A percentile compares a stretch with the other conserved stretches of the same genome.
These are phyloP conservation scores for Mallateleia sp. DNA, from an alignment of 2,888 invertebrate genomes.

Conservation along the genomic window DNA sequence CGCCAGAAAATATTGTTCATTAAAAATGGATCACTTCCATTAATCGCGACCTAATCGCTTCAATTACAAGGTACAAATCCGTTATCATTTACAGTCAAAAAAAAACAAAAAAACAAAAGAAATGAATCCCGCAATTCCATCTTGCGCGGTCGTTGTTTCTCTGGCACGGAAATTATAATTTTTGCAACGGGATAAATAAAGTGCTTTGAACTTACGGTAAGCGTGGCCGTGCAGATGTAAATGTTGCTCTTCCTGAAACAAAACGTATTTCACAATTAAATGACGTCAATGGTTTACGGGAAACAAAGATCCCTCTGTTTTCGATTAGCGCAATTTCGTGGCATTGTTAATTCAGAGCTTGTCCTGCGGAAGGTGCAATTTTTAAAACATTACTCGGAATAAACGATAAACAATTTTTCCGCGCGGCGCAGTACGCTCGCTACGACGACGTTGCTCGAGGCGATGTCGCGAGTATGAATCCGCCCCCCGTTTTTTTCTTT, in stretches of 20 bases:
- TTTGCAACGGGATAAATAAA: not conserved
- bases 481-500: constrained; percentile 74
- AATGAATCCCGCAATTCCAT: no score
- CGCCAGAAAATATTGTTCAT: not conserved
- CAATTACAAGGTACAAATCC: constrained; percentile 21
- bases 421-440: constrained; percentile 79
- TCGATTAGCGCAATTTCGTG: no score
- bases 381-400: constrained; percentile 31
- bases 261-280: constrained; percentile 53
- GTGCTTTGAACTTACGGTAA: constrained; percentile 86
- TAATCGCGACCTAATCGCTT: not conserved
- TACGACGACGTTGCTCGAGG: constrained; percentile 88
- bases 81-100: constrained; percentile 14
- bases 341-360: not conserved
- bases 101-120: no score
- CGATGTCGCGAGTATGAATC: constrained; percentile 88
- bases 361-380: not conserved
- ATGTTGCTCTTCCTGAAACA: constrained; percentile 87
- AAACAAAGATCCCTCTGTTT: not conserved
- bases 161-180: not conserved
- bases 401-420: constrained; percentile 53
- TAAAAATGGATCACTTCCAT: no score
- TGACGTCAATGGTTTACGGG: not conserved
- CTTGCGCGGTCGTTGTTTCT: no score
- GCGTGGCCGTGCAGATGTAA: constrained; percentile 87